Evolutionary conservation across 2,113 vertebrate genomes (phyloP), one percentile per base, ranked within the genome.

Genomic region (Peromyscus leucopus): DNA sequence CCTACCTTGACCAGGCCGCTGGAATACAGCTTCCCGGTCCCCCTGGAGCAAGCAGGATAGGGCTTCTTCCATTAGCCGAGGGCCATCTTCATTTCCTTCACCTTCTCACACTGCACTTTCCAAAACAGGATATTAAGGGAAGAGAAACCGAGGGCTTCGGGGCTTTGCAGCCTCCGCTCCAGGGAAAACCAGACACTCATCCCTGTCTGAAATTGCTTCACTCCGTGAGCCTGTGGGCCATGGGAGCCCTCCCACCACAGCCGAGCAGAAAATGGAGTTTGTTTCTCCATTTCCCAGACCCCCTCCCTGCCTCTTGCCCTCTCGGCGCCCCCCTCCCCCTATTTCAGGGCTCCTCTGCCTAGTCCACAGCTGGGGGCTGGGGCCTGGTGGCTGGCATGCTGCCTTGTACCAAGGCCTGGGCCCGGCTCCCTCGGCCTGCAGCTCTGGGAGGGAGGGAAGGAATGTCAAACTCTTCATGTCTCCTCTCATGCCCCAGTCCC

Each of bases 191-290:
- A 98, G 98, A 97, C 98, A 98, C 98, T 98, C 98, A 97, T 97
- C 98, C 98, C 98, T 93, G 75, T 97, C 98, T 98, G 98, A 98
- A 98, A 99, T 99, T 98, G 98, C 98, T 99, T 99, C 98, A 97
- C 98, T 98, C 98, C 0, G 89, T 46, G 95, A 7, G 98, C 98
- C 96, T 97, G 97, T 98, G 98, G 98, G 98, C 98, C 97, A 79
- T 46, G 31, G 98, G 98, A 98, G 98, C 98, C 98, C 98, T 98
- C 98, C 97, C 89, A 91, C 98, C 98, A 98, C 98, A 98, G 98
- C 98, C 74, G 95, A 98, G 98, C 97, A 98, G 98, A 98, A 98
- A 98, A 99, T 98, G 98, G 96, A 98, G 98, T 98, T 98, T 98
- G 98, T 98, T 98, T 98, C 98, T 96, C 93, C 96, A 93, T 96